These are phyloP conservation scores for Papio anubis DNA, from an alignment of 2,113 vertebrate species.

Conservation along the genomic window DNA sequence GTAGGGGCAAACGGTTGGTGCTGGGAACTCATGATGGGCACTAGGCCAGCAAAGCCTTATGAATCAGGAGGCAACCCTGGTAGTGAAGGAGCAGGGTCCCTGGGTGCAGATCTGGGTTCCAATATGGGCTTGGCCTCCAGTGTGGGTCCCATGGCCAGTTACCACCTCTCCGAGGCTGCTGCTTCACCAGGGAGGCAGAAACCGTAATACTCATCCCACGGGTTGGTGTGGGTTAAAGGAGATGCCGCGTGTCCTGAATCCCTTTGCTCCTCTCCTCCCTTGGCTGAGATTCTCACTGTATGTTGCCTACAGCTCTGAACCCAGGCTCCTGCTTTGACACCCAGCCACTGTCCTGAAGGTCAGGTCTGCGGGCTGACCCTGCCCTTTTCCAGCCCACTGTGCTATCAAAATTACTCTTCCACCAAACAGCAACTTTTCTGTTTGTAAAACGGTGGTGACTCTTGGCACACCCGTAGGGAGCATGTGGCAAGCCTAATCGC, in stretches of 20 bases:
- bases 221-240: not conserved
- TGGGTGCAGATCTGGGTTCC: too few relatives aligned
- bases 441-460: not conserved
- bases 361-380: not conserved
- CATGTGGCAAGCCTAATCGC: fast-evolving
- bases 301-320: not conserved
- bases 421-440: fast-evolving
- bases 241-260: fast-evolving
- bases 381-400: not conserved
- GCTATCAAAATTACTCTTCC: not conserved
- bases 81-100: not conserved
- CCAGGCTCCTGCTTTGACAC: not conserved
- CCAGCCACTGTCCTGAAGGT: not conserved
- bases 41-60: not conserved
- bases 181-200: not conserved
- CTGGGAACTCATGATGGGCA: not conserved
- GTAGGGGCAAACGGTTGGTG: too few relatives aligned
- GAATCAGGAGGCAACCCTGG: not conserved
- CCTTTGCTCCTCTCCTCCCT: not conserved
- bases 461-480: too few relatives aligned
- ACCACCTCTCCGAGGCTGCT: not conserved
- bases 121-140: not conserved
- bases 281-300: not conserved
- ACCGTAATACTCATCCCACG: fast-evolving
- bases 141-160: not conserved